These are phyloP conservation scores for Myiopsitta monachus DNA, from an alignment of 2,113 vertebrate species.

Conservation along the genomic window DNA sequence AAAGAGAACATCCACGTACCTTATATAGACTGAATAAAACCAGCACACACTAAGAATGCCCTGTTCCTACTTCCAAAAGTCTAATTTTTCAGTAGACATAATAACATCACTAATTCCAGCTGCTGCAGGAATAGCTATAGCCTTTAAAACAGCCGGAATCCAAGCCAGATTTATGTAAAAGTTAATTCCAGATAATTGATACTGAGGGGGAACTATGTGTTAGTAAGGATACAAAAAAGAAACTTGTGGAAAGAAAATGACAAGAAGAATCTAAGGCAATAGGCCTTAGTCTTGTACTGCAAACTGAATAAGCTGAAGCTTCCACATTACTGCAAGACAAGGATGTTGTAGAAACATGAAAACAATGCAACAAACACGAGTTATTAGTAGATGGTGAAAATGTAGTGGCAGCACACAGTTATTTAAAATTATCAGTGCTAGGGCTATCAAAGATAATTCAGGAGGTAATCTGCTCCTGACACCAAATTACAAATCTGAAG, in stretches of 20 bases:
- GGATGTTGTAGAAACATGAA: not conserved
- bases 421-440: not conserved
- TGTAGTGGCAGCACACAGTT: not conserved
- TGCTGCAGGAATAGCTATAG: not conserved
- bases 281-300: not conserved
- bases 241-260: not conserved
- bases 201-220: too few species aligned
- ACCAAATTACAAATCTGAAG: not conserved
- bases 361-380: not conserved
- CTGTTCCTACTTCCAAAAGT: not conserved
- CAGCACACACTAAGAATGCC: not conserved
- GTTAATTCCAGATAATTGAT: not conserved
- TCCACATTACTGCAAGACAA: not conserved
- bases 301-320: not conserved
- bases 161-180: not conserved
- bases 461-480: not conserved
- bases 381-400: not conserved
- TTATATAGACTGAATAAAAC: not conserved
- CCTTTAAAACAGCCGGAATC: not conserved
- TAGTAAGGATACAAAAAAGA: not conserved
- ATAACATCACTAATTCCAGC: not conserved
- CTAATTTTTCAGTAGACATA: not conserved
- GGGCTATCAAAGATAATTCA: not conserved
- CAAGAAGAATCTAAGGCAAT: not conserved
- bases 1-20: not conserved